phyloP scores from a whole-genome alignment of 2,888 invertebrate genomes.

The Helobdella robusta region DNA sequence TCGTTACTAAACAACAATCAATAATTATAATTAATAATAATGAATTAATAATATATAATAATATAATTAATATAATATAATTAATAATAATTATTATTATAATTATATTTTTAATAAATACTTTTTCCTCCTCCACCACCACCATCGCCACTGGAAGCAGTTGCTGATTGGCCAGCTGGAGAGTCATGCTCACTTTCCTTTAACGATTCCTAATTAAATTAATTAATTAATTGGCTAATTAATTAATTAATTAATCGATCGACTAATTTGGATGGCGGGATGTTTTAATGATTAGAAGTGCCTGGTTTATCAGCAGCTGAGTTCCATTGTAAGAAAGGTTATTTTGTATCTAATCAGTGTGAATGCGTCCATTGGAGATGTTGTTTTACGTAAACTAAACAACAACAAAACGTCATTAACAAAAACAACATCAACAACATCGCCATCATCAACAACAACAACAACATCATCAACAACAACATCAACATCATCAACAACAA shows the following conservation, averaged over 20 bases:
- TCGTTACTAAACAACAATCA: slow-evolving; percentile 8
- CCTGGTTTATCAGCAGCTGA: not conserved
- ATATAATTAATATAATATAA: not conserved
- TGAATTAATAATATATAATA: not conserved
- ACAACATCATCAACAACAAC: no score
- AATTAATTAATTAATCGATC: not conserved
- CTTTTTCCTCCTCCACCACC: not conserved
- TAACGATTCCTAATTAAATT: not conserved
- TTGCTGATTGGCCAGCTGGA: not conserved
- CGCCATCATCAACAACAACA: no score
- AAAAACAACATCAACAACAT: no score
- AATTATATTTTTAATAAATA: not conserved
- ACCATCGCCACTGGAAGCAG: slow-evolving; percentile 1
- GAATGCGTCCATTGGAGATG: not conserved
- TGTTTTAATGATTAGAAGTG: no score
- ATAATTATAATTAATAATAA: not conserved
- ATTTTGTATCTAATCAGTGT: not conserved
- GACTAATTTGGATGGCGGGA: no score
- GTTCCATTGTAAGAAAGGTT: no score
- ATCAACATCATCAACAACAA: no score
- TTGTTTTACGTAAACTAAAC: not conserved
- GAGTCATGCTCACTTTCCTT: slow-evolving; percentile 13
- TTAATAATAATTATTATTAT: not conserved
- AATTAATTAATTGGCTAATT: not conserved
- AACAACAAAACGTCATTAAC: no score